Evolutionary conservation across 2,888 invertebrate genomes (phyloP).

Genomic region (Elmis aenea): DNA sequence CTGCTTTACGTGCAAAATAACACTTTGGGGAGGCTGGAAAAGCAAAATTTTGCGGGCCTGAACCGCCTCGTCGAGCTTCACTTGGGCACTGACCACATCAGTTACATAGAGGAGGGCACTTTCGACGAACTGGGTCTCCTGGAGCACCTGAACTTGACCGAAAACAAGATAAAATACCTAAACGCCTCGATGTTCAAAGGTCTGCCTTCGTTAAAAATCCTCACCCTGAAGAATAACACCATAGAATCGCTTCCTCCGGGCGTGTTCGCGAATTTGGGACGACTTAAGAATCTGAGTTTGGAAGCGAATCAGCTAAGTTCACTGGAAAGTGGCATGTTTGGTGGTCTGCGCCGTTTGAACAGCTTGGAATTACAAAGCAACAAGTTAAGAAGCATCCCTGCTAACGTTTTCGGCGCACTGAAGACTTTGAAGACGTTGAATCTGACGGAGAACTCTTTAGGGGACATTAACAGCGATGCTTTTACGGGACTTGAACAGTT

Average conservation of each 20-base stretch:
- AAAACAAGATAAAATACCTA: slow-evolving; percentile 1
- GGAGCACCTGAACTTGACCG: slow-evolving; percentile 1
- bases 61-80: too few species aligned
- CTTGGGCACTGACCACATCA: too few species aligned
- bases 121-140: background rate
- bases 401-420: background rate
- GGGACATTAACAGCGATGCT: too few species aligned
- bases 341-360: background rate
- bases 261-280: background rate
- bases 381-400: background rate
- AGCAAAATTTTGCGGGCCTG: too few species aligned
- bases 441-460: too few species aligned
- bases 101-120: background rate
- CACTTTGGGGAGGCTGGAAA: background rate
- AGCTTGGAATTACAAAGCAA: background rate
- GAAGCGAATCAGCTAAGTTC: background rate
- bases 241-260: background rate
- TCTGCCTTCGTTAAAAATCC: background rate
- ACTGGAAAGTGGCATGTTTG: background rate
- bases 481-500: too few species aligned
- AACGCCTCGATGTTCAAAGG: background rate
- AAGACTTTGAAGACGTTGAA: too few species aligned
- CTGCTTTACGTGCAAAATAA: background rate
- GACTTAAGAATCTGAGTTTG: background rate
- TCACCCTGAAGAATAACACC: background rate